Conservation (phyloP, 2,888 invertebrate genomes). For the Gortyna flavago region DNA sequence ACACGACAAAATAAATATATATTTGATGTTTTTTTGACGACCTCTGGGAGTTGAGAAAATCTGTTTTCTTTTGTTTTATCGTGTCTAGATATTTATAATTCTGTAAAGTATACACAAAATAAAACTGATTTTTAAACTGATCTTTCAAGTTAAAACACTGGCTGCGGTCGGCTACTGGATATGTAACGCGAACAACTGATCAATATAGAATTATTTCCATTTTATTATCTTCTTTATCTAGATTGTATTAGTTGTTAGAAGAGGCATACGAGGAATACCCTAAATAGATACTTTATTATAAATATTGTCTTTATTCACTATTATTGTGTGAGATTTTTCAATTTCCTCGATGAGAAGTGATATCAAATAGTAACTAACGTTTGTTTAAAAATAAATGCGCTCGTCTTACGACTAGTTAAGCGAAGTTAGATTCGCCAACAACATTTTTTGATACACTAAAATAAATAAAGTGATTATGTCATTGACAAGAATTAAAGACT, state of each 20-base stretch:
- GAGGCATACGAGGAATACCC: conserved; percentile 35
- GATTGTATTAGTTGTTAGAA: conserved; percentile 30
- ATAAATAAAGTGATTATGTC: conserved; percentile 55
- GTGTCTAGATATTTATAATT: no score
- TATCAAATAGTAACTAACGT: conserved; percentile 48
- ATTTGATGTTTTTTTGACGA: not conserved
- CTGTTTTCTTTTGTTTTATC: no score
- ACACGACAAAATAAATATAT: not conserved
- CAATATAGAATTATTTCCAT: conserved; percentile 16
- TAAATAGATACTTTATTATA: conserved; percentile 54
- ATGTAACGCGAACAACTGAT: conserved; percentile 57
- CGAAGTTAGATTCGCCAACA: conserved; percentile 70
- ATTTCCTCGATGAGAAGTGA: conserved; percentile 50
- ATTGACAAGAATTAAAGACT: conserved; percentile 58
- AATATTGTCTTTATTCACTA: conserved; percentile 67
- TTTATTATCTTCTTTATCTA: conserved; percentile 13
- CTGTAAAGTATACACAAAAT: no score
- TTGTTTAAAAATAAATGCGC: conserved; percentile 77
- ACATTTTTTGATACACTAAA: conserved; percentile 57
- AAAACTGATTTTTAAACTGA: no score
- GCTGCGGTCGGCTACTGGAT: conserved; percentile 44
- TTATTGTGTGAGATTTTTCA: conserved; percentile 61
- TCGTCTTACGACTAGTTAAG: conserved; percentile 78
- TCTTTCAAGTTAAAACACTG: no score
- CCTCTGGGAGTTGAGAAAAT: not conserved